Evolutionary conservation across 2,797 vertebrate species (phyloP), one percentile per base, ranked within the genome.

Genomic region (Amblyraja radiata): DNA sequence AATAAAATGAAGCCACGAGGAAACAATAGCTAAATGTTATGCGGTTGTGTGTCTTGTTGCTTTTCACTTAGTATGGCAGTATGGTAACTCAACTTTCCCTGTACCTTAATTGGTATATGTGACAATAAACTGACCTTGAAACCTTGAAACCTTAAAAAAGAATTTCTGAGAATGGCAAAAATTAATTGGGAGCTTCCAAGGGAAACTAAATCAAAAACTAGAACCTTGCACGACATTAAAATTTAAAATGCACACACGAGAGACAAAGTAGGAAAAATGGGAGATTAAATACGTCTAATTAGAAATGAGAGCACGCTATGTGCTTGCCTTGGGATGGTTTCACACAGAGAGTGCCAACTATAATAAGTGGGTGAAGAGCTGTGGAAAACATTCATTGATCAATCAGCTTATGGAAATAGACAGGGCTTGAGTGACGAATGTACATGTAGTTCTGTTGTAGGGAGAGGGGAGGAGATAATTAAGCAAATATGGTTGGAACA

Each of bases 181-280:
- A 86, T 58, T 63, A 86, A 54, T 21, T 18, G 46, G 80, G 8
- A 81, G 6, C 9, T 61, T 86, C 58, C 25, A 86, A 63, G 83
- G 25, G 25, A 63, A 86, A 16, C 58, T 86, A 86, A 63, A n/a
- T 63, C n/a, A n/a, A 86, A 28, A n/a, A 86, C 6, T 6, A 61
- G 5, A 25, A 63, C 4, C 58, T 71, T 5, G 13, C 28, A 86
- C 5, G 5, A 86, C 61, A 28, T 86, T 58, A 86, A 10, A 63
- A 86, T 86, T 71, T 63, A 63, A n/a, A 84, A 84, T 58, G 23
- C 7, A 0, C 28, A 61, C 81, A 46, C 81, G n/a, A 86, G 58
- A 86, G 83, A 63, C 61, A 86, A 61, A 86, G n/a, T n/a, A 14
- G 83, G 58, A n/a, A 58, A 86, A 86, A n/a, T 86, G 28, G 28